phyloP scores from a whole-genome alignment of 53 echinoderm and acorn worm species.

The Holothuria scabra region DNA sequence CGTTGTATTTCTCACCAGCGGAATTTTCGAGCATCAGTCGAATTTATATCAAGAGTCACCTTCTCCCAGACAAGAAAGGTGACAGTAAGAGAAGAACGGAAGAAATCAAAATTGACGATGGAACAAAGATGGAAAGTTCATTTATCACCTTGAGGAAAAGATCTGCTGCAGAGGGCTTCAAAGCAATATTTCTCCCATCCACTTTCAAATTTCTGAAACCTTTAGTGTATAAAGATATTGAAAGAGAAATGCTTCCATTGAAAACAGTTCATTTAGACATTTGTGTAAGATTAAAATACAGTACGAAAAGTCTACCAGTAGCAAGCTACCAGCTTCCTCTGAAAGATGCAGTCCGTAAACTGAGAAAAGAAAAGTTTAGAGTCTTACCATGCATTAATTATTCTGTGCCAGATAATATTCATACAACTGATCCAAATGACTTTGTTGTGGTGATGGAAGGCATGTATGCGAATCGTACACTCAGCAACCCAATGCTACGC shows the following conservation, averaged over 20 bases:
- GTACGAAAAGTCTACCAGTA: slow-evolving; percentile 80
- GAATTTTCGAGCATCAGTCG: slow-evolving; percentile 88
- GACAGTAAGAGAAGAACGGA: slow-evolving; percentile 92
- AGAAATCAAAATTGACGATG: slow-evolving; percentile 77
- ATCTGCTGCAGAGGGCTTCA: slow-evolving; percentile 78
- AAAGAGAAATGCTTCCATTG: slow-evolving; percentile 67
- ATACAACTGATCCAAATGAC: slow-evolving; percentile 85
- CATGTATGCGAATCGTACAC: slow-evolving; percentile 86
- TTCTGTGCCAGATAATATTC: slow-evolving; percentile 89
- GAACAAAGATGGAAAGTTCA: slow-evolving; percentile 78
- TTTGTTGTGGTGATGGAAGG: slow-evolving; percentile 86
- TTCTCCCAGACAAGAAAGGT: slow-evolving; percentile 97
- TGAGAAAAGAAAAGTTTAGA: slow-evolving; percentile 71
- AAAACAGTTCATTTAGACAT: slow-evolving; percentile 86
- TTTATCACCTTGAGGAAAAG: slow-evolving; percentile 82
- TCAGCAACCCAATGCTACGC: slow-evolving; percentile 82
- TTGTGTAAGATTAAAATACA: slow-evolving; percentile 84
- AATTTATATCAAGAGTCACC: slow-evolving; percentile 77
- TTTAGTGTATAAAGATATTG: slow-evolving; percentile 87
- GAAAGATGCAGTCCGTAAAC: slow-evolving; percentile 82
- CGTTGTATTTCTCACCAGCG: slow-evolving; percentile 52
- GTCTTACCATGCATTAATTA: slow-evolving; percentile 86
- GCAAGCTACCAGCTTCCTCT: slow-evolving; percentile 88
- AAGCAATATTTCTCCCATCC: slow-evolving; percentile 87
- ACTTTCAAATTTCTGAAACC: slow-evolving; percentile 81